A percentile compares a stretch with the other conserved stretches of the same genome.
Conservation (phyloP, 2,888 invertebrate species). For the Drosophila antonietae region DNA sequence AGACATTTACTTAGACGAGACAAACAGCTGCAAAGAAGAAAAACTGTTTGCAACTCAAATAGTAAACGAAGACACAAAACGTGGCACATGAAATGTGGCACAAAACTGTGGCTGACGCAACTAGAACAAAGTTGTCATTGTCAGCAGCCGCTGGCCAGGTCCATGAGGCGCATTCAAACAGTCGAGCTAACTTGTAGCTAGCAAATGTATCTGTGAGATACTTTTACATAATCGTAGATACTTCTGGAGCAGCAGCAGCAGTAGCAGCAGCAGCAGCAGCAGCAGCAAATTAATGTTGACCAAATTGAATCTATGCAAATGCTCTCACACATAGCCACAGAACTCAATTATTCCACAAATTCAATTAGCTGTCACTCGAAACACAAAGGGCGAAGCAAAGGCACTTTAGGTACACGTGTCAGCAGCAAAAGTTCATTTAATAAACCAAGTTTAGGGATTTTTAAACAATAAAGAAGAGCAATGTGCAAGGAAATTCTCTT, state of each 20-base stretch:
- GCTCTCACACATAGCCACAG: constrained; percentile 35
- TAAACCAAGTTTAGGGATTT: not conserved
- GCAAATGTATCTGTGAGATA: constrained; percentile 15
- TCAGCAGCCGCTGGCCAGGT: constrained; percentile 28
- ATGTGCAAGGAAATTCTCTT: too few species aligned
- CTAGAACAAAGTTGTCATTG: constrained; percentile 57
- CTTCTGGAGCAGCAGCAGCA: constrained; percentile 7
- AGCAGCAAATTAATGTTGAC: constrained; percentile 9
- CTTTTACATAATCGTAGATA: constrained; percentile 4
- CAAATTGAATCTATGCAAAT: constrained; percentile 35
- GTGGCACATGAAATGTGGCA: constrained; percentile 55
- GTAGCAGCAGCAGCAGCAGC: not conserved
- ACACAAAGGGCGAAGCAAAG: constrained; percentile 5
- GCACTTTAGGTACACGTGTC: not conserved
- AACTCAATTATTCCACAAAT: constrained; percentile 48
- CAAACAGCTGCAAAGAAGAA: constrained; percentile 2
- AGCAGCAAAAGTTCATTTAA: not conserved
- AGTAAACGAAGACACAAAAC: constrained; percentile 31
- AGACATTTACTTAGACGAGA: constrained; percentile 11
- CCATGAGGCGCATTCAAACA: constrained; percentile 1
- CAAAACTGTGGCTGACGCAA: constrained; percentile 56
- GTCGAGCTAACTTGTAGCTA: not conserved
- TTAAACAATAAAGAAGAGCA: too few species aligned
- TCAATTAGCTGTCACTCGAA: constrained; percentile 35
- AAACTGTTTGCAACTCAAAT: constrained; percentile 27